A percentile compares a stretch with the other conserved stretches of the same genome.
These are phyloP conservation scores for Serranus cabrilla DNA, from an alignment of 2,797 vertebrate species.

Conservation along the genomic window DNA sequence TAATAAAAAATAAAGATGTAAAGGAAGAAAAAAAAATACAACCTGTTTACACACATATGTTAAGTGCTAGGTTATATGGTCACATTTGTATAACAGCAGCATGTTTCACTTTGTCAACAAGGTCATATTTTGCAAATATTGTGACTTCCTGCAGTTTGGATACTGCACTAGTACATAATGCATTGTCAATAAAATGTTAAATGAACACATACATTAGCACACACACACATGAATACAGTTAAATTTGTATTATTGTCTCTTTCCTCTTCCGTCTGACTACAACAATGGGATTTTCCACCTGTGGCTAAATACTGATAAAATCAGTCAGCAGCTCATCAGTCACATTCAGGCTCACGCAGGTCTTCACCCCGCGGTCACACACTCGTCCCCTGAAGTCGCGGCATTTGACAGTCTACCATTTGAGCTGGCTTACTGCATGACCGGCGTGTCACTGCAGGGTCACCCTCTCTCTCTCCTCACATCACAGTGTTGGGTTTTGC, in stretches of 20 bases:
- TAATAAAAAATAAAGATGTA: too few species aligned
- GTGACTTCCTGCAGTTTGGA: too few species aligned
- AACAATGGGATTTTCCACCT: neutral
- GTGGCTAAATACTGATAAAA: neutral
- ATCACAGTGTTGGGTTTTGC: constrained; percentile 49
- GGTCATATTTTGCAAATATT: too few species aligned
- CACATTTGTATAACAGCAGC: too few species aligned
- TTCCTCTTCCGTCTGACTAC: neutral
- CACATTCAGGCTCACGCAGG: neutral
- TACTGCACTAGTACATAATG: too few species aligned
- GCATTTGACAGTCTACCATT: constrained; percentile 42
- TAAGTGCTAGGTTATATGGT: too few species aligned
- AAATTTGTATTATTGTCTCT: neutral
- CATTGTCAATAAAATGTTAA: too few species aligned
- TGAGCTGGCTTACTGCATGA: constrained; percentile 30
- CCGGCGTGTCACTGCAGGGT: constrained; percentile 36
- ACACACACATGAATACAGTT: too few species aligned
- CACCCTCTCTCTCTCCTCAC: constrained; percentile 16
- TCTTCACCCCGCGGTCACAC: neutral
- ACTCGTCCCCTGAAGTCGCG: neutral
- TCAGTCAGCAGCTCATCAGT: neutral
- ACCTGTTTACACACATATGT: too few species aligned
- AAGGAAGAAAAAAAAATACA: too few species aligned
- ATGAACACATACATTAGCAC: too few species aligned
- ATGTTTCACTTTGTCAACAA: too few species aligned